A percentile compares a stretch with the other conserved stretches of the same genome.
These are phyloP conservation scores for Cichladusa arquata DNA, from an alignment of 2,113 vertebrate species.

Conservation along the genomic window DNA sequence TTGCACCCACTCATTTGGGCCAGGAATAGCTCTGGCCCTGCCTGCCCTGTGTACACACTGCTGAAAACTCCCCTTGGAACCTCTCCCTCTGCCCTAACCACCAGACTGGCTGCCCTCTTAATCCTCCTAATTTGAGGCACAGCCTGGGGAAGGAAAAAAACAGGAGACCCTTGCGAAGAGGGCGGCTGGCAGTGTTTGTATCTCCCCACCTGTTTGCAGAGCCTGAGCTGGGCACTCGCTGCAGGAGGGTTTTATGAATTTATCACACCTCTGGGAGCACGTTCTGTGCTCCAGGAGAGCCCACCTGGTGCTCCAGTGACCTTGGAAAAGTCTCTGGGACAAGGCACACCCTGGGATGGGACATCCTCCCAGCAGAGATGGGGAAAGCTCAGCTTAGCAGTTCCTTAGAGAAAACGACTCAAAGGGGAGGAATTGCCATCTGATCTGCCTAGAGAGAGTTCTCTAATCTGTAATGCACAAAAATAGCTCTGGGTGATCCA, in stretches of 20 bases:
- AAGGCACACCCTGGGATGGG: not conserved
- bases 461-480: not conserved
- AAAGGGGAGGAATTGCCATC: not conserved
- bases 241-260: not conserved
- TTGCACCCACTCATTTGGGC: not conserved
- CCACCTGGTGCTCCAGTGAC: accelerated
- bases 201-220: not conserved
- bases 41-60: not conserved
- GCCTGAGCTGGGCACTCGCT: not conserved
- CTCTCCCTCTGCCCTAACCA: not conserved
- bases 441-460: not conserved
- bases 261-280: not conserved
- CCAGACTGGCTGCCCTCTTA: not conserved
- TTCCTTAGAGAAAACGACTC: not conserved
- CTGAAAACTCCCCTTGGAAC: conserved; percentile 7
- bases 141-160: not conserved
- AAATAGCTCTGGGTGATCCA: conserved; percentile 3
- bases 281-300: not conserved
- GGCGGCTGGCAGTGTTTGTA: not conserved
- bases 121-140: conserved; percentile 1
- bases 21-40: conserved; percentile 33
- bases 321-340: not conserved
- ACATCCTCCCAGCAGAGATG: accelerated
- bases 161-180: not conserved
- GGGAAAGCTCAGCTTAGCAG: not conserved